Base-by-base conservation (phyloP, 1,140 invertebrate genomes). In the Halictus rubicundus region DNA sequence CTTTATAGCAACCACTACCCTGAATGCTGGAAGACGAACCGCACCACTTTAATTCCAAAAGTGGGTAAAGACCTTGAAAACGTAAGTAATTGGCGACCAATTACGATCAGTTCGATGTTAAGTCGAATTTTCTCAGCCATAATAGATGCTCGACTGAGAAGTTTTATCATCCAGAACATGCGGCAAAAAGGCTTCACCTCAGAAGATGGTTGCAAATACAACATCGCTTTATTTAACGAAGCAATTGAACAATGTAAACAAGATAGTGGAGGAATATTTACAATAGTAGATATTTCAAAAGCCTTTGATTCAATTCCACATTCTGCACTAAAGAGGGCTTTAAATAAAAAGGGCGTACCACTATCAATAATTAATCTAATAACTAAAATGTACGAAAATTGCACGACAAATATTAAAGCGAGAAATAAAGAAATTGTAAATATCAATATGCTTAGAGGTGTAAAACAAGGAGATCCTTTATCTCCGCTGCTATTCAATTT, bases 391-490 rank as follows among this genome's bases (percentile, higher is more conserved):
- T 73, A 73, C 25, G 19, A 49, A 4, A 60, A 64, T 0, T 73
- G 71, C n/a, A 3, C 10, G 1, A 73, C 71, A 4, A 10, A 2
- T 1, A 65, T 73, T 21, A 46, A 54, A 21, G 21, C 60, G 0
- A 52, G 21, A 23, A 21, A 54, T 1, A 8, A 37, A 1, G 39
- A 60, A 32, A 9, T 3, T 2, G 27, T 64, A 10, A 4, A 52
- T 14, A 54, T 73, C 37, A 63, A 52, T 19, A 64, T 73, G 54
- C 14, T 21, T 1, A 49, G 60, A 65, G 60, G 71, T 0, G 71
- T 73, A 0, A 73, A 73, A 52, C 71, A 73, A n/a, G 71, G 71
- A 0, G 71, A 73, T 42, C 71, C 71, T 37, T 3, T 73, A 6
- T 73, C 71, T 0, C 71, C 71, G 0, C 25, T 73, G 21, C 37